Evolutionary conservation across 2,888 invertebrate genomes (phyloP).

Genomic region (Bimastos eiseni): DNA sequence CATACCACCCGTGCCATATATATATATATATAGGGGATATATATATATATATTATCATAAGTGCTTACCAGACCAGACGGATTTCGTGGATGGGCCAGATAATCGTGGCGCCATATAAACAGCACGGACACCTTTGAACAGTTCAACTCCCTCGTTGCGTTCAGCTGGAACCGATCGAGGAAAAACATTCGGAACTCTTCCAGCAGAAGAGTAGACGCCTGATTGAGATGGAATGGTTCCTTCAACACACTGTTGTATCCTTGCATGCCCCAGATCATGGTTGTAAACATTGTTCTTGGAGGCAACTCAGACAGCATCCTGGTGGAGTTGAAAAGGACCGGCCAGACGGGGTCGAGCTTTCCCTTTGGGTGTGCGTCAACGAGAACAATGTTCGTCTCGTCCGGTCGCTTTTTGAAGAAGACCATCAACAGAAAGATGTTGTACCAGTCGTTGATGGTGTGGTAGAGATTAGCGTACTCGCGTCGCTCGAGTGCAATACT

Average conservation of each 20-base stretch:
- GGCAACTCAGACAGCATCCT: constrained; percentile 47
- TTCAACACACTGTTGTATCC: constrained; percentile 57
- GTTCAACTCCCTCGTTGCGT: constrained; percentile 41
- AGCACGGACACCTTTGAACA: constrained; percentile 51
- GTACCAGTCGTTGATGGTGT: constrained; percentile 47
- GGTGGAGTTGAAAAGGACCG: constrained; percentile 51
- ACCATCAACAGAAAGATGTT: constrained; percentile 45
- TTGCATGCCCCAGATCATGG: constrained; percentile 53
- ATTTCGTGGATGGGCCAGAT: constrained; percentile 61
- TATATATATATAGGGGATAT: too few species aligned
- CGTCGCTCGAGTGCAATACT: not conserved
- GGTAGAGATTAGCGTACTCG: constrained; percentile 45
- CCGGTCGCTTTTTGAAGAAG: constrained; percentile 43
- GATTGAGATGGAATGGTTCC: constrained; percentile 48
- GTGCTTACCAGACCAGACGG: constrained; percentile 51
- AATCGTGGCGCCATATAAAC: constrained; percentile 58
- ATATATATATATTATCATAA: too few species aligned
- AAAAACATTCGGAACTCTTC: constrained; percentile 57
- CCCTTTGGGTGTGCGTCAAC: constrained; percentile 60
- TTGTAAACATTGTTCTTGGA: constrained; percentile 39
- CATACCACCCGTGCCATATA: too few species aligned
- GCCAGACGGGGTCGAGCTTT: constrained; percentile 54
- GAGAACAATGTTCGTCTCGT: constrained; percentile 49
- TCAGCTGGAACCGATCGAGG: constrained; percentile 44
- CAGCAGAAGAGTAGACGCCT: constrained; percentile 40